phyloP scores from a whole-genome alignment of 1,140 invertebrate species.

The Triops longicaudatus region DNA sequence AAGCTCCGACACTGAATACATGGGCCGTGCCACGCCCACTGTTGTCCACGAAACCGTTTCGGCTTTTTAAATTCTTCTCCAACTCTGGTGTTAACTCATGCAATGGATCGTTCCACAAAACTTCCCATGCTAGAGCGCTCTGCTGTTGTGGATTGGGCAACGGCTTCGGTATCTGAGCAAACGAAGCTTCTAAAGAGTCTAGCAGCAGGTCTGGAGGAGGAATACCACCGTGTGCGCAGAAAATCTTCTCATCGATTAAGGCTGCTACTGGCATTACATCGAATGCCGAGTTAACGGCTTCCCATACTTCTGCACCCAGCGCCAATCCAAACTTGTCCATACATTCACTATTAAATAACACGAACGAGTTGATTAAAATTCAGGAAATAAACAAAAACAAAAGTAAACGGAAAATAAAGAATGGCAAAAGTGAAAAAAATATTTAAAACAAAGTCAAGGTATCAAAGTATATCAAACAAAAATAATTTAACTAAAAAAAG shows the following conservation, averaged over 20 bases:
- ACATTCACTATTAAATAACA: constrained; percentile 47
- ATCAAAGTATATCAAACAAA: no score
- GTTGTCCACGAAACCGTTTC: constrained; percentile 60
- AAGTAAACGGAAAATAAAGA: constrained; percentile 8
- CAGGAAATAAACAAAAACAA: not conserved
- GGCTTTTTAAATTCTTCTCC: constrained; percentile 45
- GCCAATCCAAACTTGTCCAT: constrained; percentile 52
- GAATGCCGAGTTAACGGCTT: constrained; percentile 58
- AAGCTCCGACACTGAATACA: constrained; percentile 56
- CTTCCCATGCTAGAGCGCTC: constrained; percentile 60
- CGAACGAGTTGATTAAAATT: constrained; percentile 18
- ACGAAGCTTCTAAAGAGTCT: constrained; percentile 44
- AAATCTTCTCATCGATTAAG: constrained; percentile 59
- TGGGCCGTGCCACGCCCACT: constrained; percentile 58
- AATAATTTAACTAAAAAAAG: no score
- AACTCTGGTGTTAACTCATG: constrained; percentile 37
- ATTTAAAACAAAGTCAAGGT: no score
- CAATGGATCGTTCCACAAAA: constrained; percentile 69
- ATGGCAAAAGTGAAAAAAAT: not conserved
- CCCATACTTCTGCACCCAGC: constrained; percentile 53
- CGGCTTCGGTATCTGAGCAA: constrained; percentile 54
- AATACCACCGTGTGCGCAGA: constrained; percentile 66
- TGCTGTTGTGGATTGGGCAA: constrained; percentile 52
- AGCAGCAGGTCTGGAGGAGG: constrained; percentile 54
- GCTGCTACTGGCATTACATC: constrained; percentile 61